These are phyloP conservation scores for Phallusia fumigata DNA, from an alignment of 23 tunicate genomes.

Conservation along the genomic window DNA sequence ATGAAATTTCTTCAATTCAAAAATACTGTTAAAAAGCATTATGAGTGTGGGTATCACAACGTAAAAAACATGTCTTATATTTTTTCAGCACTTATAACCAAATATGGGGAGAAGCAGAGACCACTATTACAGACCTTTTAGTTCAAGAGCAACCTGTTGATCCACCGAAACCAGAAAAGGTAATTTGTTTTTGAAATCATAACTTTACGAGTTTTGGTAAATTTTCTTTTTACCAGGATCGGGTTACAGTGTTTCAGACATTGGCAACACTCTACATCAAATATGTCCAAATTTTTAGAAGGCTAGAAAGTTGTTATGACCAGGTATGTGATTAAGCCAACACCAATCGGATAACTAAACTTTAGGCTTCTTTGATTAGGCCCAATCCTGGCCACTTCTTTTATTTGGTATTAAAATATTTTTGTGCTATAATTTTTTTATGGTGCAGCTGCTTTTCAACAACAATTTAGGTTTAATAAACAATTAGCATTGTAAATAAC, in stretches of 20 bases:
- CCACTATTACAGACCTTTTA: conserved; percentile 48
- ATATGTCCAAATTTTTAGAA: conserved; percentile 88
- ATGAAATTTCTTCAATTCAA: too few species aligned
- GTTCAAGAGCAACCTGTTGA: conserved; percentile 73
- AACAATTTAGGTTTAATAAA: too few species aligned
- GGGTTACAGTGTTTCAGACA: conserved; percentile 74
- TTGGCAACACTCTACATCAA: conserved; percentile 92
- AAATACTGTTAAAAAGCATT: too few species aligned
- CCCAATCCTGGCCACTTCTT: too few species aligned
- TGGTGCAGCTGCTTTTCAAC: too few species aligned
- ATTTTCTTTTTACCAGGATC: conserved; percentile 45
- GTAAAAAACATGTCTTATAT: not conserved
- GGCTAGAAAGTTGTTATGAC: conserved; percentile 86
- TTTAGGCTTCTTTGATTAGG: too few species aligned
- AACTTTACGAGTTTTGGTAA: not conserved
- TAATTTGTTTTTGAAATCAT: not conserved
- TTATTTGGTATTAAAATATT: too few species aligned
- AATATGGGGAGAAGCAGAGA: conserved; percentile 70
- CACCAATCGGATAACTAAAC: too few species aligned
- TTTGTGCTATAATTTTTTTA: too few species aligned
- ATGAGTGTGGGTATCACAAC: too few species aligned
- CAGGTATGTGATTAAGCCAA: conserved; percentile 27
- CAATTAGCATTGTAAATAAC: too few species aligned
- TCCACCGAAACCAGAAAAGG: conserved; percentile 80
- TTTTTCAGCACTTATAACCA: conserved; percentile 78